A percentile compares a stretch with the other conserved stretches of the same genome.
phyloP scores from a whole-genome alignment of 2,888 invertebrate genomes.

The Leptinotarsa tumamoca region DNA sequence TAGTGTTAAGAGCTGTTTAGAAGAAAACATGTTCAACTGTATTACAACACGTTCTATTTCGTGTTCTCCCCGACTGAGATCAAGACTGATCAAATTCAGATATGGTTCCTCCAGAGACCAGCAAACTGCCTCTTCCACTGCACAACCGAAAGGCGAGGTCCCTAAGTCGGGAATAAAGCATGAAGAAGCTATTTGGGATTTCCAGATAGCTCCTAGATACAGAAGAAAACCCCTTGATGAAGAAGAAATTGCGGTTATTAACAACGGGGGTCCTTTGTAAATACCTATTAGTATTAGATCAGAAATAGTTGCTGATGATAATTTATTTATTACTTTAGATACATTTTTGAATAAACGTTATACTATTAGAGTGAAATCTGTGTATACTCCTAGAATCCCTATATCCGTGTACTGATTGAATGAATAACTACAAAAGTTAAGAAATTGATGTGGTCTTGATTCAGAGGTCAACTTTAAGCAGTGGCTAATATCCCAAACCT shows the following conservation, averaged over 20 bases:
- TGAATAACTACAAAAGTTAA: too few relatives aligned
- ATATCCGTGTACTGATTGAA: too few relatives aligned
- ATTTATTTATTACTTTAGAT: slow-evolving; percentile 6
- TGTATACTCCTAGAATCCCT: too few relatives aligned
- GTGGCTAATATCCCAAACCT: too few relatives aligned
- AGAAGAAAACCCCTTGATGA: slow-evolving; percentile 59
- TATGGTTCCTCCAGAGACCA: slow-evolving; percentile 59
- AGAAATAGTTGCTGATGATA: not conserved
- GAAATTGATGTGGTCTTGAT: too few relatives aligned
- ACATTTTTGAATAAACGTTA: not conserved
- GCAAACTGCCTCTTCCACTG: slow-evolving; percentile 40
- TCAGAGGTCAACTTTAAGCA: too few relatives aligned
- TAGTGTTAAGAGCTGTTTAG: not conserved
- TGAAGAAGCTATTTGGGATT: slow-evolving; percentile 60
- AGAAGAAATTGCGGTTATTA: slow-evolving; percentile 64
- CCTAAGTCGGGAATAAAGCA: slow-evolving; percentile 33
- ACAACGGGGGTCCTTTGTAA: slow-evolving; percentile 61
- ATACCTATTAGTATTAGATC: slow-evolving; percentile 4
- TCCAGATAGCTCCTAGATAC: slow-evolving; percentile 62
- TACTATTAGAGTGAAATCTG: too few relatives aligned
- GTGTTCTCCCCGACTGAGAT: slow-evolving; percentile 52
- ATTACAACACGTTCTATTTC: slow-evolving; percentile 55
- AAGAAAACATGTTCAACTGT: slow-evolving; percentile 35
- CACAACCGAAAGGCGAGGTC: slow-evolving; percentile 24
- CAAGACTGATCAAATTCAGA: slow-evolving; percentile 61